These are phyloP conservation scores for Dryobota labecula DNA, from an alignment of 2,888 invertebrate species.

Conservation along the genomic window DNA sequence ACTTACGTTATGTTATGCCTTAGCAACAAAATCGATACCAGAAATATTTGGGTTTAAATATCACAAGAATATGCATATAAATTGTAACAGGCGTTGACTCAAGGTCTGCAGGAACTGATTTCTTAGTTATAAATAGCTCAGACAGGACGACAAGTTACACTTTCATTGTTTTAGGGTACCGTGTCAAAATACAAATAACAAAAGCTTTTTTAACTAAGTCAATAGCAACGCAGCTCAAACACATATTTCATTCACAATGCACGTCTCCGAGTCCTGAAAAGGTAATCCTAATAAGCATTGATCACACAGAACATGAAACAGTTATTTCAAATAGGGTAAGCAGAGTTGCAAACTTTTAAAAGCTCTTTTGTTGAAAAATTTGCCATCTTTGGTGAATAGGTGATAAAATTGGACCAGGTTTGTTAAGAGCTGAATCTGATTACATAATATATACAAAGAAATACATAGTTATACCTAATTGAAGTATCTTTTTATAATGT, in stretches of 20 bases:
- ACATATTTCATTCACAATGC: not conserved
- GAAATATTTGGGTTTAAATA: conserved; percentile 47
- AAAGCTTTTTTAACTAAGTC: not conserved
- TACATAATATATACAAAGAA: too few species aligned
- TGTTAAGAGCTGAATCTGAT: not conserved
- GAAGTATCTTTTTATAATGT: too few species aligned
- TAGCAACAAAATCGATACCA: conserved; percentile 18
- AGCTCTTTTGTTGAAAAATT: not conserved
- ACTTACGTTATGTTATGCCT: not conserved
- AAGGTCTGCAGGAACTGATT: conserved; percentile 53
- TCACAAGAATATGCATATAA: conserved; percentile 16
- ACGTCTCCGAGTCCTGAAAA: not conserved
- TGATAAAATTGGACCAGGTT: not conserved
- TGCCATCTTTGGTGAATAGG: not conserved
- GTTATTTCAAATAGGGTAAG: not conserved
- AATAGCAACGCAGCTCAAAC: not conserved
- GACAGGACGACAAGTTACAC: not conserved
- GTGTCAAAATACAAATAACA: conserved; percentile 4
- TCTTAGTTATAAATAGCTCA: conserved; percentile 20
- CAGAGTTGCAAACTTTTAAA: not conserved
- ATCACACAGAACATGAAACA: not conserved
- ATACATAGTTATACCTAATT: too few species aligned
- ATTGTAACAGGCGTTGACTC: conserved; percentile 32
- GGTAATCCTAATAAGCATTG: not conserved
- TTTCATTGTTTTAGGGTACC: conserved; percentile 3